These are phyloP conservation scores for Myotis vivesi DNA, from an alignment of 2,797 vertebrate species.

Conservation along the genomic window DNA sequence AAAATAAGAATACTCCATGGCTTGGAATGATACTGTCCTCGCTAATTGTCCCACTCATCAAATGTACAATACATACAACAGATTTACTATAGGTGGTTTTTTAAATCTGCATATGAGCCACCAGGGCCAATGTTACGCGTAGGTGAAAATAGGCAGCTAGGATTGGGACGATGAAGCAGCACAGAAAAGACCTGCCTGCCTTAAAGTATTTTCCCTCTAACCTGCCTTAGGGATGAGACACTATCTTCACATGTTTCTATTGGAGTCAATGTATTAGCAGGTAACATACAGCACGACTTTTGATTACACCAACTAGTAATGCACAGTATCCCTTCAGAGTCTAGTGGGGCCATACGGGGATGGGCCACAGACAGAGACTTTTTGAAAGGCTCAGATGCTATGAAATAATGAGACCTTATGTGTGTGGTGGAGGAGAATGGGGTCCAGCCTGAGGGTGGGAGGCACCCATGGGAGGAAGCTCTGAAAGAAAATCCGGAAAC, in stretches of 20 bases:
- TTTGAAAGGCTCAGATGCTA: background rate
- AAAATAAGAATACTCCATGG: conserved; percentile 13
- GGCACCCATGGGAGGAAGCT: background rate
- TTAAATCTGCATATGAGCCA: background rate
- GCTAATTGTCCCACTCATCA: conserved; percentile 41
- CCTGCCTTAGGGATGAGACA: background rate
- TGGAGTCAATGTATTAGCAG: background rate
- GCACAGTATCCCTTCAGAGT: background rate
- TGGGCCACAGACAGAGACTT: background rate
- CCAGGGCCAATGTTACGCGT: background rate
- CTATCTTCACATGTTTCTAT: conserved; percentile 22
- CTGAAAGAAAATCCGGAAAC: background rate
- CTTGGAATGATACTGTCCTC: background rate
- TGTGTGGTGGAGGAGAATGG: no score
- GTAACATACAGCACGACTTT: background rate
- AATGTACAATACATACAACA: background rate
- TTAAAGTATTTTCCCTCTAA: background rate
- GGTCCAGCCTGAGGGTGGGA: background rate
- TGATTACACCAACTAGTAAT: conserved; percentile 19
- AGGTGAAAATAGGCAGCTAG: conserved; percentile 36
- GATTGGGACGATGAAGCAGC: background rate
- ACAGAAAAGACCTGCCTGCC: background rate
- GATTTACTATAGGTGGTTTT: background rate
- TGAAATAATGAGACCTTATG: background rate
- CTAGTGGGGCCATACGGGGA: background rate